Evolutionary conservation across 1,140 invertebrate genomes (phyloP).

Genomic region (Globodera ellingtonae): DNA sequence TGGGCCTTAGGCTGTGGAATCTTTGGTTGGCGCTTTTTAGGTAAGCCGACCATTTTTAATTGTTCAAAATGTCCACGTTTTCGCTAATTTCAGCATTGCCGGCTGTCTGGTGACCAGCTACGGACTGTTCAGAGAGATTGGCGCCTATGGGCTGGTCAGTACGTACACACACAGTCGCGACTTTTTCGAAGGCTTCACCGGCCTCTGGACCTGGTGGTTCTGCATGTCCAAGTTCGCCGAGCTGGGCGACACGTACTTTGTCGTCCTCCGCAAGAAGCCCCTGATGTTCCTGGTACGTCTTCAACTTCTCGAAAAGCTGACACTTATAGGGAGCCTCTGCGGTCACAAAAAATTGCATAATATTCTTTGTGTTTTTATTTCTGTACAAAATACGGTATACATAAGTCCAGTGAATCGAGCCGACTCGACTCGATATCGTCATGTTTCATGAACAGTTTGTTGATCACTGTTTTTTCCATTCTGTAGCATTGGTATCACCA

Average conservation of each 20-base stretch:
- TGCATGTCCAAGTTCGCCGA: constrained; percentile 64
- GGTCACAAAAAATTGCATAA: too few relatives aligned
- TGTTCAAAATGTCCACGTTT: too few relatives aligned
- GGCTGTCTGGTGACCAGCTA: constrained; percentile 71
- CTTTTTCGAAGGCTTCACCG: constrained; percentile 79
- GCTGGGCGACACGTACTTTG: constrained; percentile 62
- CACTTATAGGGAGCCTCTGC: too few relatives aligned
- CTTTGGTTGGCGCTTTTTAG: constrained; percentile 78
- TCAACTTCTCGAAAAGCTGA: neutral
- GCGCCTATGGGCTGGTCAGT: constrained; percentile 71
- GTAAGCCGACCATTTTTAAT: neutral
- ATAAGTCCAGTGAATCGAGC: too few relatives aligned
- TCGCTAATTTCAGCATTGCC: constrained; percentile 71
- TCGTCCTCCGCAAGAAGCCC: constrained; percentile 60
- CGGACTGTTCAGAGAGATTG: constrained; percentile 59
- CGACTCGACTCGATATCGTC: too few relatives aligned
- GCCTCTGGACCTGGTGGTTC: constrained; percentile 71
- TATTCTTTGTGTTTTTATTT: too few relatives aligned
- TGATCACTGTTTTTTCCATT: neutral
- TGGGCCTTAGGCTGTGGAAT: constrained; percentile 86
- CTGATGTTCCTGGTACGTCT: constrained; percentile 71
- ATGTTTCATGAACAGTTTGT: neutral
- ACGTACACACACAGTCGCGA: constrained; percentile 69
- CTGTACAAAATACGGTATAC: too few relatives aligned
- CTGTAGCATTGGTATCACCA: constrained; percentile 70